phyloP scores from a whole-genome alignment of 1,140 invertebrate species.

The Monochamus saltuarius region DNA sequence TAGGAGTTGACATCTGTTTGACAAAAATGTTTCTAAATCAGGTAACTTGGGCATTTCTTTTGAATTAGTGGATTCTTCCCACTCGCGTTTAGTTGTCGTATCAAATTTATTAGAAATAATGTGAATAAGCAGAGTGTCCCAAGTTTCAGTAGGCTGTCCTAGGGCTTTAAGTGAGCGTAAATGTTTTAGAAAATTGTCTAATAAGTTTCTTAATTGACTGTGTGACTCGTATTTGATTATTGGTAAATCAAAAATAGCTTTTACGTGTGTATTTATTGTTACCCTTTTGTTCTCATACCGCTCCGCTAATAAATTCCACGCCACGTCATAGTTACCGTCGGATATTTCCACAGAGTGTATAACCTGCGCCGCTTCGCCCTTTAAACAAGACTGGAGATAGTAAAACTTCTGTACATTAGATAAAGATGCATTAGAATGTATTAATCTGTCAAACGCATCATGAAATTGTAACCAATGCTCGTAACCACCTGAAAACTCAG shows the following conservation, averaged over 20 bases:
- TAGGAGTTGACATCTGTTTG: conserved; percentile 20
- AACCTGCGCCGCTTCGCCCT: conserved; percentile 13
- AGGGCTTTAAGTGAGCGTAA: conserved; percentile 10
- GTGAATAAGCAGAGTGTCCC: conserved; percentile 18
- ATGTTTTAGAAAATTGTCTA: conserved; percentile 13
- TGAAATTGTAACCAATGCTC: too few species aligned
- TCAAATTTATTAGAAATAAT: conserved; percentile 10
- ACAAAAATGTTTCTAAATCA: conserved; percentile 14
- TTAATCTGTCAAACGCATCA: too few species aligned
- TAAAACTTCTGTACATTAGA: conserved; percentile 21
- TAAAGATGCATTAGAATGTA: conserved; percentile 12
- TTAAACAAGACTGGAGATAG: conserved; percentile 21
- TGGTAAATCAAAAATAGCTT: conserved; percentile 10
- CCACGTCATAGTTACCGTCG: conserved; percentile 18
- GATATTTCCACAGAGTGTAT: conserved; percentile 14
- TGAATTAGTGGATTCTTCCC: conserved; percentile 14
- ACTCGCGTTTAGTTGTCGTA: conserved; percentile 2
- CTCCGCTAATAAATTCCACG: conserved; percentile 19
- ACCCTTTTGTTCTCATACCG: conserved; percentile 21
- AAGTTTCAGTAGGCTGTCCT: conserved; percentile 11
- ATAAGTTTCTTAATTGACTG: conserved; percentile 12
- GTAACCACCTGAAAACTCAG: too few species aligned
- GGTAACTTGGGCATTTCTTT: conserved; percentile 10
- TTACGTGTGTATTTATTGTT: conserved; percentile 19
- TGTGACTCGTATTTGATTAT: conserved; percentile 14